Evolutionary conservation across 1,140 invertebrate species (phyloP).

Genomic region (Philopotamus ludificatus): DNA sequence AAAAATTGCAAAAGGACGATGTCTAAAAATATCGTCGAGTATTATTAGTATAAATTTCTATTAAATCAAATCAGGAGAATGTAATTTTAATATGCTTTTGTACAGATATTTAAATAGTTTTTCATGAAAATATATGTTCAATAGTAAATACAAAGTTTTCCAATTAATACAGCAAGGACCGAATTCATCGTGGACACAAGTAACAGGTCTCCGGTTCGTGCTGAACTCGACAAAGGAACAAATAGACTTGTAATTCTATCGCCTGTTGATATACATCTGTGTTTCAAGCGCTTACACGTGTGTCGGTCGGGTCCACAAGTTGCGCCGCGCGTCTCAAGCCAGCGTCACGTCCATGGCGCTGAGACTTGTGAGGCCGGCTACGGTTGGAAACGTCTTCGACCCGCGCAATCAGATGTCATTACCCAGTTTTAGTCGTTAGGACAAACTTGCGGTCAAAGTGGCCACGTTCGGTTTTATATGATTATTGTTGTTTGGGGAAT

Average conservation of each 20-base stretch:
- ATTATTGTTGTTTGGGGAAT: conserved; percentile 35
- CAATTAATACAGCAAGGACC: too few species aligned
- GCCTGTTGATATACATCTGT: conserved; percentile 28
- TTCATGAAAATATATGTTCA: too few species aligned
- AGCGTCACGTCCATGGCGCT: not conserved
- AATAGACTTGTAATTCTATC: conserved; percentile 33
- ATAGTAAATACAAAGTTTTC: too few species aligned
- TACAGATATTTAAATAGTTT: too few species aligned
- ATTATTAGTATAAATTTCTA: too few species aligned
- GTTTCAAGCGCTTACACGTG: conserved; percentile 25
- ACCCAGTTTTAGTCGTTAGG: conserved; percentile 31
- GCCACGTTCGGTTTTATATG: conserved; percentile 34
- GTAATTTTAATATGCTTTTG: too few species aligned
- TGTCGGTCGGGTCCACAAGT: conserved; percentile 12
- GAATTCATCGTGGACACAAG: not conserved
- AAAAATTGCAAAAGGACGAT: too few species aligned
- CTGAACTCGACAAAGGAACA: not conserved
- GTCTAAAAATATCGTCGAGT: too few species aligned
- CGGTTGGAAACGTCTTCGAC: not conserved
- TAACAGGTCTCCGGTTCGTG: not conserved
- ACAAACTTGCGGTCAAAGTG: conserved; percentile 36
- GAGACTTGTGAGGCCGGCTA: conserved; percentile 3
- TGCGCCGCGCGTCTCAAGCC: not conserved
- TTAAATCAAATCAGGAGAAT: too few species aligned
- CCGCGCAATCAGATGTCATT: conserved; percentile 36